Evolutionary conservation across 1,140 invertebrate genomes (phyloP), one percentile per base, ranked within the genome.

Genomic region (Drosophila grimshawi): DNA sequence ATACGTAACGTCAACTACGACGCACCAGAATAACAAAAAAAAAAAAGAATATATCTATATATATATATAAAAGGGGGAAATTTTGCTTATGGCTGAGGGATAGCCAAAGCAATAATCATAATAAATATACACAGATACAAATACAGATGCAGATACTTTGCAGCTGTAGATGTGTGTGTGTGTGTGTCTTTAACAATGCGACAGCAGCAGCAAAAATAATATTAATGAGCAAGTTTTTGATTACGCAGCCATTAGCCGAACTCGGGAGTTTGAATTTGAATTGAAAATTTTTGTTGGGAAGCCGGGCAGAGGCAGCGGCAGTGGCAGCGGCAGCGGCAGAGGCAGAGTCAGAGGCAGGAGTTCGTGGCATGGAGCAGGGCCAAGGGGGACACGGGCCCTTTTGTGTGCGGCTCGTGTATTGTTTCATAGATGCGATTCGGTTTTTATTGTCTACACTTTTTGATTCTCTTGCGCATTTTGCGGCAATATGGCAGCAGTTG

Each of bases 31-130:
- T 33, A 32, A 59, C 27, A 52, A 33, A 35, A 6, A n/a, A 2
- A 6, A 19, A 19, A 19, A 0, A 19, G 0, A 19, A 19, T 19
- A 19, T 19, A 0, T 19, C 0, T 19, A 19, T 33, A 52, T 32
- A 51, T 10, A 3, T 4, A 55, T 57, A 43, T 19, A 77, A 81
- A 81, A 68, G 77, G 80, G 81, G 72, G 45, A 75, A 64, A 46
- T 53, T 70, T 68, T 78, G 68, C 63, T 61, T 7, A 27, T 60
- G 33, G 52, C 70, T 59, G 71, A 72, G 53, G 80, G 61, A 76
- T 65, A 86, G 59, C 79, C 67, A 69, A 76, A 76, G 82, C 82
- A 82, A 86, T 86, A 86, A 86, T 83, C 81, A 71, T 81, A 75
- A 63, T 63, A 55, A 35, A 61, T 7, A 43, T 37, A 60, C 56